A percentile compares a stretch with the other conserved stretches of the same genome.
These are phyloP conservation scores for Coregonus suidteri DNA, from an alignment of 2,797 vertebrate species.

Conservation along the genomic window DNA sequence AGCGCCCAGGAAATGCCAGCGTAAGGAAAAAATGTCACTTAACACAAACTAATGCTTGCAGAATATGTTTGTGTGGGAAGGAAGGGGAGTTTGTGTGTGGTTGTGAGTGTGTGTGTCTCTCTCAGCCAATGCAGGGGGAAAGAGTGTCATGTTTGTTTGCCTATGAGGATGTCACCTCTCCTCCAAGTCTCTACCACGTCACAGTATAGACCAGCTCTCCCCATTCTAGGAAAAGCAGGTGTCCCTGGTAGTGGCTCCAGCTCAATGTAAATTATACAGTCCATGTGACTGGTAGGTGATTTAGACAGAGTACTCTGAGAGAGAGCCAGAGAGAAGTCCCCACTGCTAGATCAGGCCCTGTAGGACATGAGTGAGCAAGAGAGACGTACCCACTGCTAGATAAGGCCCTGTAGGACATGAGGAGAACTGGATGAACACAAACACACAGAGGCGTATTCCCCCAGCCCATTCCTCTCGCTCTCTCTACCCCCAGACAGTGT, in stretches of 20 bases:
- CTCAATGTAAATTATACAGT: neutral
- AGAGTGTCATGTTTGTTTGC: neutral
- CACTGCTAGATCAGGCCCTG: neutral
- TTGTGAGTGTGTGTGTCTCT: neutral
- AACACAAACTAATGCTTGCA: neutral
- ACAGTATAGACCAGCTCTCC: neutral
- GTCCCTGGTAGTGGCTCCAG: neutral
- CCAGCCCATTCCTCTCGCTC: neutral
- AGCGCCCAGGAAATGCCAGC: neutral
- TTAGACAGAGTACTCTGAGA: neutral
- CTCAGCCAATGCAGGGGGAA: neutral
- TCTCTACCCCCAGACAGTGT: conserved; percentile 20
- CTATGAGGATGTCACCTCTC: neutral
- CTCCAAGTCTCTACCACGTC: neutral
- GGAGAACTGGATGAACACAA: neutral
- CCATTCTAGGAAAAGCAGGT: neutral
- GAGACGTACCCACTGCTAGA: too few relatives aligned
- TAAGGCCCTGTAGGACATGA: too few relatives aligned
- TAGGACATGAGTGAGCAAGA: neutral
- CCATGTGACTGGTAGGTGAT: neutral
- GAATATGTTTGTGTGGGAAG: neutral
- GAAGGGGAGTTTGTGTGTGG: neutral
- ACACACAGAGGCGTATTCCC: neutral
- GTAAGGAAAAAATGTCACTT: neutral
- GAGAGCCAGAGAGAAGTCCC: neutral